Evolutionary conservation across 2,113 vertebrate genomes (phyloP), one percentile per base, ranked within the genome.

Genomic region (Chionodraco myersi): DNA sequence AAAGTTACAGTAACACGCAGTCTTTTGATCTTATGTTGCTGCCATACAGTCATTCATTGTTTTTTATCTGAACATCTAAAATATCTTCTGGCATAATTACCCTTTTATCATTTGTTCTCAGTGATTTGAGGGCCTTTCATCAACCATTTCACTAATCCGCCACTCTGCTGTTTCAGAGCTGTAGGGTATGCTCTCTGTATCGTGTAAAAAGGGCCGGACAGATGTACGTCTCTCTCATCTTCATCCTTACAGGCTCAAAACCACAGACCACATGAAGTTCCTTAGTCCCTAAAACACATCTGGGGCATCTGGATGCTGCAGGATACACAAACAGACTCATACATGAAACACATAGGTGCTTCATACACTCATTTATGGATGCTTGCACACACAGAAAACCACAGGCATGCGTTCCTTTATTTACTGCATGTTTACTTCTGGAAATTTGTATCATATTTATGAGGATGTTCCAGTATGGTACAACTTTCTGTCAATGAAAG

Each of bases 231-330:
- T 75, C 72, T 72, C 65, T 74, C 64, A 74, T 88, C 63, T 54
- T 84, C 57, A 49, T 59, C 74, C 49, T 60, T 16, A 21, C 48
- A 71, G 63, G n/a, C 34, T 36, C 44, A 53, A 72, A 80, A 68
- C 76, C 79, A 69, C 67, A 77, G 71, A 59, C 74, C 80, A 83
- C 78, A 87, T 86, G 47, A 89, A 87, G 66, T 59, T 64, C 23
- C 48, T 54, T 63, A 13, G 49, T 26, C 68, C 58, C 48, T 58
- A 52, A 75, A 59, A 76, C 71, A 85, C 90, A 92, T 89, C 82
- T 80, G 85, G 54, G 52, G 66, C 68, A 79, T 85, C 67, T 80
- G 79, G 81, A 83, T 77, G 51, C 62, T 78, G 47, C 48, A 79
- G 60, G 77, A 84, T 51, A 51, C 62, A 60, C 53, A 44, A 61